A percentile compares a stretch with the other conserved stretches of the same genome.
Conservation (phyloP, 2,888 invertebrate genomes). For the Netelia virgata region DNA sequence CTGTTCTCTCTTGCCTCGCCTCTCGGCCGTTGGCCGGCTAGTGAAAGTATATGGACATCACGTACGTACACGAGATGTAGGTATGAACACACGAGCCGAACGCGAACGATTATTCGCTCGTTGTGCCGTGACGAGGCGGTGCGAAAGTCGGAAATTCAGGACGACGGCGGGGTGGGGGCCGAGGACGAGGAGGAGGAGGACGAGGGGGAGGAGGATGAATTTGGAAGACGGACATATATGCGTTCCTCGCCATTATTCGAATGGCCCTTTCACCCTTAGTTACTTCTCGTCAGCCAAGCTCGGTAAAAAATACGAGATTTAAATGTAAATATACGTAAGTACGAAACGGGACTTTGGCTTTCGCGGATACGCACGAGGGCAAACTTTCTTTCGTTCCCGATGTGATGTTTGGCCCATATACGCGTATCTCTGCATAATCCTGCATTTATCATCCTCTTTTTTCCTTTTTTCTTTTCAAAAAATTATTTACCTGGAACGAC, state of each 20-base stretch:
- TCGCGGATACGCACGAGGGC: conserved; percentile 11
- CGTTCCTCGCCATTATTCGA: conserved; percentile 5
- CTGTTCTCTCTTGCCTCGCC: conserved; percentile 20
- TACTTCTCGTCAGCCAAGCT: neutral
- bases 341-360: conserved; percentile 33
- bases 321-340: conserved; percentile 5
- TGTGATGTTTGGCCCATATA: conserved; percentile 3
- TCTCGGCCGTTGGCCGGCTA: conserved; percentile 39
- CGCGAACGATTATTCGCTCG: conserved; percentile 49
- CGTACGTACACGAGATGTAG: neutral
- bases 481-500: conserved; percentile 9
- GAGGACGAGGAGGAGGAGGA: too few relatives aligned
- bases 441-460: neutral
- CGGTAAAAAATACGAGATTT: conserved; percentile 16
- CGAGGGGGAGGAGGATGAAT: too few relatives aligned
- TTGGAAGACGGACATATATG: neutral
- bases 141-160: conserved; percentile 63
- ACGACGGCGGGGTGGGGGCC: neutral
- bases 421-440: conserved; percentile 3
- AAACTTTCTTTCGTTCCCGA: conserved; percentile 23
- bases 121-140: conserved; percentile 12
- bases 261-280: conserved; percentile 11
- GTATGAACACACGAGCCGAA: conserved; percentile 2
- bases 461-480: neutral
- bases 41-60: conserved; percentile 62